phyloP scores from a whole-genome alignment of 2,797 vertebrate genomes.

The Rhadinocentrus ornatus region DNA sequence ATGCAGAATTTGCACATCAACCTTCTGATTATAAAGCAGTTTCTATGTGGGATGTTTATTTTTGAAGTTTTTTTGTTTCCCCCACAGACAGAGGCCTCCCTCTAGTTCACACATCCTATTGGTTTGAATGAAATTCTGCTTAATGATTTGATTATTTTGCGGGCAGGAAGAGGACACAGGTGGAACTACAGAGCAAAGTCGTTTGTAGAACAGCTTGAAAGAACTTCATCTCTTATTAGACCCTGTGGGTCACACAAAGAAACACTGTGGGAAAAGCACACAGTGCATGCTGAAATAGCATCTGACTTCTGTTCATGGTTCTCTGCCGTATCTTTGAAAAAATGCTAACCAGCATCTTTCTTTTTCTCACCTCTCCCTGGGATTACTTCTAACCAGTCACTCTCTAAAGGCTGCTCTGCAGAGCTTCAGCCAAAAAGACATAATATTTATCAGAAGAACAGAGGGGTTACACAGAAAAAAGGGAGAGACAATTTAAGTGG shows the following conservation, averaged over 20 bases:
- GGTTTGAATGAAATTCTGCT: constrained; percentile 62
- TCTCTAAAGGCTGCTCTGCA: constrained; percentile 73
- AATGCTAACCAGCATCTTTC: constrained; percentile 78
- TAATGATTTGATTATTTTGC: constrained; percentile 63
- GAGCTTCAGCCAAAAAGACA: constrained; percentile 72
- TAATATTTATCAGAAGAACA: constrained; percentile 79
- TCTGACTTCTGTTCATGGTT: constrained; percentile 72
- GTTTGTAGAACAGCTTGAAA: constrained; percentile 74
- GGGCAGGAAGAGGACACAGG: constrained; percentile 68
- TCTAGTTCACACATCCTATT: constrained; percentile 27
- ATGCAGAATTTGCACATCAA: constrained; percentile 43
- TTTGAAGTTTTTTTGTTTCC: constrained; percentile 35
- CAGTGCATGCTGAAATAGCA: constrained; percentile 68
- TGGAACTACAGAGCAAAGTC: constrained; percentile 68
- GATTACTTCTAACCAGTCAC: constrained; percentile 80
- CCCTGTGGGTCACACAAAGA: constrained; percentile 66
- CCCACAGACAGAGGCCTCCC: constrained; percentile 25
- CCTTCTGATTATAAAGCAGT: constrained; percentile 40
- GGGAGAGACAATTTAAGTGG: constrained; percentile 78
- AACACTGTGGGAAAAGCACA: constrained; percentile 69
- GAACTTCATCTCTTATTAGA: constrained; percentile 73
- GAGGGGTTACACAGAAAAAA: constrained; percentile 60
- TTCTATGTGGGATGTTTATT: constrained; percentile 20
- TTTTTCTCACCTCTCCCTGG: constrained; percentile 74
- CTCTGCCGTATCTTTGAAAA: constrained; percentile 64